Evolutionary conservation across 2,797 vertebrate genomes (phyloP).

Genomic region (Sphenopsis melanotis): DNA sequence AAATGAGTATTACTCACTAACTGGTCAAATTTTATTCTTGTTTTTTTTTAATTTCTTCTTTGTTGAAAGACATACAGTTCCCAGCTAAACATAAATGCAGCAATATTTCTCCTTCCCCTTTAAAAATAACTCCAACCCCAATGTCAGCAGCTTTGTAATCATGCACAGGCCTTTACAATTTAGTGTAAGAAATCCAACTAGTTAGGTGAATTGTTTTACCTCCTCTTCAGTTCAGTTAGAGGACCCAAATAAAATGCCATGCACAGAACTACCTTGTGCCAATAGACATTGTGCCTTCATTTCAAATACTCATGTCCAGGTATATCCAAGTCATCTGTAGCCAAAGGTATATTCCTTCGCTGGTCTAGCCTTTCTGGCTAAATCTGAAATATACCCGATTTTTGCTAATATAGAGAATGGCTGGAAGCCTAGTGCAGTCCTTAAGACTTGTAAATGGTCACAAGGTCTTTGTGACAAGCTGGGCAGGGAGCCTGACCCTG

Average conservation of each 20-base stretch:
- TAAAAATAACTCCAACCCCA: neutral
- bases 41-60: neutral
- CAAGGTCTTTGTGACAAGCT: neutral
- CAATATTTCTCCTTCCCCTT: neutral
- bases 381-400: neutral
- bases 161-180: neutral
- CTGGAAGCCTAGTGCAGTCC: neutral
- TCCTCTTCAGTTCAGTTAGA: neutral
- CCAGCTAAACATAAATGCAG: neutral
- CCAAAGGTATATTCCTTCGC: neutral
- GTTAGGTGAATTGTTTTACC: neutral
- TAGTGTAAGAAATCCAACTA: neutral
- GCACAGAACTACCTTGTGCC: neutral
- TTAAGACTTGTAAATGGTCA: neutral
- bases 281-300: neutral
- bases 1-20: neutral
- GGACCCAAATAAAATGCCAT: neutral
- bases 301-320: neutral
- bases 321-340: neutral
- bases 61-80: neutral
- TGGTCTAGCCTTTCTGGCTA: neutral
- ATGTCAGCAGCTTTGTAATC: neutral
- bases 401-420: neutral
- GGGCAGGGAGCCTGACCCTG: neutral
- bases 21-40: neutral